These are phyloP conservation scores for Simalia tracyae DNA, from an alignment of 2,797 vertebrate genomes.

Conservation along the genomic window DNA sequence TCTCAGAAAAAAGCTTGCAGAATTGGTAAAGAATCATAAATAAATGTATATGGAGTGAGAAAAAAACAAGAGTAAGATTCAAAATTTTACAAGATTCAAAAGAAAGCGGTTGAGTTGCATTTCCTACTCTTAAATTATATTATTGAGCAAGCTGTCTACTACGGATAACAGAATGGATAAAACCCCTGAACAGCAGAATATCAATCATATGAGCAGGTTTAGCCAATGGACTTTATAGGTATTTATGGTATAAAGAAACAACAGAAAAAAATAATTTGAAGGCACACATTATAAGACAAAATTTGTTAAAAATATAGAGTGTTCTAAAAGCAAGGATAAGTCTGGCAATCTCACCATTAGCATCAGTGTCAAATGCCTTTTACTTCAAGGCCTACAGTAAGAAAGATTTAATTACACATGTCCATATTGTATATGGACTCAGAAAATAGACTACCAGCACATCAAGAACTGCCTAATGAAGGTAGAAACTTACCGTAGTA, in stretches of 20 bases:
- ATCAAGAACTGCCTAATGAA: neutral
- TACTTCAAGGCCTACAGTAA: neutral
- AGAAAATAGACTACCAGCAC: neutral
- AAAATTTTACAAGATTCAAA: neutral
- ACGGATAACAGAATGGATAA: neutral
- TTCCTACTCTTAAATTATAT: neutral
- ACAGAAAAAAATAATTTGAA: neutral
- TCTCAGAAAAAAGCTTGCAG: neutral
- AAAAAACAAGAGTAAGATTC: neutral
- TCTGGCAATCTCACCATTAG: neutral
- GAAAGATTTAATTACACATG: neutral
- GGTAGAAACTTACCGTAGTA: neutral
- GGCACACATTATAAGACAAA: neutral
- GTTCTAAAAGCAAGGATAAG: neutral
- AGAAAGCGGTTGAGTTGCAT: neutral
- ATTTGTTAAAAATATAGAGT: too few relatives aligned
- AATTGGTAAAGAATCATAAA: neutral
- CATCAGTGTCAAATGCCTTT: neutral
- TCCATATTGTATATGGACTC: neutral
- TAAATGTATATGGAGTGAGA: neutral
- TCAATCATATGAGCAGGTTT: neutral
- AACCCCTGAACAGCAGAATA: neutral
- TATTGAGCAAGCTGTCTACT: neutral
- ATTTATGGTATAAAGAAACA: neutral
- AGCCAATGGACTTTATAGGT: neutral